Conservation (phyloP, 2,113 vertebrate species). For the Myrmecophaga tridactyla region DNA sequence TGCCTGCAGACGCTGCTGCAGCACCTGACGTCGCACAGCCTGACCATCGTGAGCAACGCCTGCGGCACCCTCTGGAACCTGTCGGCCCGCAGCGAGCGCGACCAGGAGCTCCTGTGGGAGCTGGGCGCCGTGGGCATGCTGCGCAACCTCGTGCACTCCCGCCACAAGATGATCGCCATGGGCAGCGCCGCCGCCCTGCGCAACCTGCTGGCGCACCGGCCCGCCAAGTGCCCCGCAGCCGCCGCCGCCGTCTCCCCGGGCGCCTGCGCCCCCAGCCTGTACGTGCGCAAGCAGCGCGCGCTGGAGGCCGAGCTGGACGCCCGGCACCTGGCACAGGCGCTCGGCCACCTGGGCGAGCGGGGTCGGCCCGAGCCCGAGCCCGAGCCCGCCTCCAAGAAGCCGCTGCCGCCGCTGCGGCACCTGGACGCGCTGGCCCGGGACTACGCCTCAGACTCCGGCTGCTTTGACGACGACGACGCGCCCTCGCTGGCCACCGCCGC, state of each 20-base stretch:
- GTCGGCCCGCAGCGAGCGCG: conserved; percentile 92
- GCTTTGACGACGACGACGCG: conserved; percentile 96
- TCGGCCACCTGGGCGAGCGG: conserved; percentile 93
- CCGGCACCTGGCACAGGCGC: conserved; percentile 93
- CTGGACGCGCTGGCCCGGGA: conserved; percentile 95
- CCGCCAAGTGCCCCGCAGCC: conserved; percentile 92
- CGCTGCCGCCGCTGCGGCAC: conserved; percentile 84
- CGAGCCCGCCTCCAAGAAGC: conserved; percentile 87
- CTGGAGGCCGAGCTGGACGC: conserved; percentile 96
- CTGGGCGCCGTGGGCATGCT: conserved; percentile 97
- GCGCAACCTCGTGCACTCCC: conserved; percentile 98
- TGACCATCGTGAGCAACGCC: conserved; percentile 98
- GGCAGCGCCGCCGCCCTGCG: conserved; percentile 95
- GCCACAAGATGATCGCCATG: conserved; percentile 99
- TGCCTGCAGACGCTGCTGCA: conserved; percentile 97
- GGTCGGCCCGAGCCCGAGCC: conserved; percentile 88
- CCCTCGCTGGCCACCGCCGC: conserved; percentile 91
- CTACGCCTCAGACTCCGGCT: conserved; percentile 96
- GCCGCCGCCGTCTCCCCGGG: conserved; percentile 91
- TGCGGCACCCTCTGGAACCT: conserved; percentile 99
- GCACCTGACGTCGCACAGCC: conserved; percentile 97
- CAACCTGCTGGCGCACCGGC: conserved; percentile 96
- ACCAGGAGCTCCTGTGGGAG: conserved; percentile 99
- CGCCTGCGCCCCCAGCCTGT: conserved; percentile 94
- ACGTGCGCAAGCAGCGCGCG: conserved; percentile 96